Percentiles rank a stretch among this genome's conserved stretches.
These are phyloP conservation scores for Raja brachyura DNA, from an alignment of 2,113 vertebrate genomes.

Conservation along the genomic window DNA sequence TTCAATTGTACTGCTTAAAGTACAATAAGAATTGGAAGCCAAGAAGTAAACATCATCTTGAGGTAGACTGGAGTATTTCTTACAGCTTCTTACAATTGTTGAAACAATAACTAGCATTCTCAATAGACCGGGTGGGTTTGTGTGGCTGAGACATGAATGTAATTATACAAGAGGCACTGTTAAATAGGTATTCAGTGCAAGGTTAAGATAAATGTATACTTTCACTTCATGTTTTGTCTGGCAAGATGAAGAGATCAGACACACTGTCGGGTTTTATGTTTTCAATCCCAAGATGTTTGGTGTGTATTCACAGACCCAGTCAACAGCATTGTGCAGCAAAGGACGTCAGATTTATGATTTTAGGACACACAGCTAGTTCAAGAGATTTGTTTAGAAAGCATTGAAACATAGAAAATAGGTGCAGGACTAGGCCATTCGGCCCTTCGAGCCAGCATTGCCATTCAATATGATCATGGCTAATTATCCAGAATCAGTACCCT, in stretches of 20 bases:
- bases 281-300: slow-evolving; percentile 17
- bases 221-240: slow-evolving; percentile 35
- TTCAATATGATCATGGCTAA: no score
- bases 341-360: slow-evolving; percentile 15
- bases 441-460: no score
- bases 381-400: background rate
- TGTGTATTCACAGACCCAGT: background rate
- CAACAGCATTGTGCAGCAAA: background rate
- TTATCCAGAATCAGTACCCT: no score
- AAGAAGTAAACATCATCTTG: background rate
- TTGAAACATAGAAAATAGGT: no score
- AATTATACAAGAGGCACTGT: slow-evolving; percentile 28
- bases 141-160: slow-evolving; percentile 19
- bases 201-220: slow-evolving; percentile 34
- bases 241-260: slow-evolving; percentile 35
- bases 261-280: slow-evolving; percentile 17
- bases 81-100: background rate
- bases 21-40: background rate
- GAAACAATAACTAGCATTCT: background rate
- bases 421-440: no score
- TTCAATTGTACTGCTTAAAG: background rate
- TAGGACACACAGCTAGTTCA: background rate
- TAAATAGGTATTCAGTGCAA: slow-evolving; percentile 33
- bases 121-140: background rate
- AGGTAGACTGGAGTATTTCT: background rate